Evolutionary conservation across 2,888 invertebrate genomes (phyloP).

Genomic region (Escarpia spicata): DNA sequence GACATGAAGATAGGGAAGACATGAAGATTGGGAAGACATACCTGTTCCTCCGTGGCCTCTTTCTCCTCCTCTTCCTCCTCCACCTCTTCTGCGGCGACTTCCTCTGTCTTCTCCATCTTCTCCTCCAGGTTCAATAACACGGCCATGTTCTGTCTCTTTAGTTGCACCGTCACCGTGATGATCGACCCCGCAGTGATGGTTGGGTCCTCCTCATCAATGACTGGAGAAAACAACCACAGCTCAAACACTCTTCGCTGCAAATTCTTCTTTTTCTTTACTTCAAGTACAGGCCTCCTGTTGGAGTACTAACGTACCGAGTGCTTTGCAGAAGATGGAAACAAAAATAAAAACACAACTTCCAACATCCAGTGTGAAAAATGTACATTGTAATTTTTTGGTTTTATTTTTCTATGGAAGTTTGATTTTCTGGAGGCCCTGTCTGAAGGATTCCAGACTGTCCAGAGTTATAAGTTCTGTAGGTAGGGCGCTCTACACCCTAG

Average conservation of each 20-base stretch:
- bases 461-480: too few species aligned
- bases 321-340: too few species aligned
- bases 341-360: too few species aligned
- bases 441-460: too few species aligned
- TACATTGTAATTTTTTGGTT: too few species aligned
- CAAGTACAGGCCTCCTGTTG: too few species aligned
- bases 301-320: too few species aligned
- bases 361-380: too few species aligned
- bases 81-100: slow-evolving; percentile 33
- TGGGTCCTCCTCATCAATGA: slow-evolving; percentile 90
- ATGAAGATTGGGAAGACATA: slow-evolving; percentile 22
- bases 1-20: slow-evolving; percentile 12
- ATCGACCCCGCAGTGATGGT: slow-evolving; percentile 97
- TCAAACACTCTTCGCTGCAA: not conserved
- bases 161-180: slow-evolving; percentile 93
- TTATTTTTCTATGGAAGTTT: too few species aligned
- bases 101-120: slow-evolving; percentile 32
- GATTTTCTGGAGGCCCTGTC: too few species aligned
- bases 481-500: too few species aligned
- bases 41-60: slow-evolving; percentile 35
- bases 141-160: slow-evolving; percentile 85
- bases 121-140: slow-evolving; percentile 61
- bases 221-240: slow-evolving; percentile 63
- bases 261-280: too few species aligned
- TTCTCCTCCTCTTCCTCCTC: slow-evolving; percentile 39